Percentiles rank a stretch among this genome's conserved stretches.
Conservation (phyloP, 2,888 invertebrate genomes). For the Frankliniella intonsa region DNA sequence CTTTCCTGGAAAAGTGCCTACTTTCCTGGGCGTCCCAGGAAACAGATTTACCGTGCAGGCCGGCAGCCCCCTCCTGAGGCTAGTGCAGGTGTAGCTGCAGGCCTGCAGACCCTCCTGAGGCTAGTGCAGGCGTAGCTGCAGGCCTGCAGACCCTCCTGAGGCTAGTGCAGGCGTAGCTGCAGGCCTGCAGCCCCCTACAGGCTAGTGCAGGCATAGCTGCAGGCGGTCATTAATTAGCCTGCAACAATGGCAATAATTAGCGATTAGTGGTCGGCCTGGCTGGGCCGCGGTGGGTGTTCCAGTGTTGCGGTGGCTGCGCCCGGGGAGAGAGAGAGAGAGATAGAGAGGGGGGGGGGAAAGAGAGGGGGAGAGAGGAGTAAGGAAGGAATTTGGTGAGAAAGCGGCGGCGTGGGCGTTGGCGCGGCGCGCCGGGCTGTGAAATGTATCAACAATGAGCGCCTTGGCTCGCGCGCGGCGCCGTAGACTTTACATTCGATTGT, state of each 20-base stretch:
- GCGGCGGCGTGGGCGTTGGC: not conserved
- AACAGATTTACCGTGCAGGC: no score
- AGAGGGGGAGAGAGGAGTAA: not conserved
- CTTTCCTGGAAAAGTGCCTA: no score
- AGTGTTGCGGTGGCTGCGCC: constrained; percentile 15
- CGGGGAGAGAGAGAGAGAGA: not conserved
- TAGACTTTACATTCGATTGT: not conserved
- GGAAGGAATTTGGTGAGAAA: constrained; percentile 20
- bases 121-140: no score
- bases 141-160: no score
- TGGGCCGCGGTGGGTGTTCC: not conserved
- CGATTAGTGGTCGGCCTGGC: not conserved
- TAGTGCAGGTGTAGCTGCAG: no score
- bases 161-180: not conserved
- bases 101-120: no score
- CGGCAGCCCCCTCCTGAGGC: no score
- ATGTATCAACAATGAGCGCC: not conserved
- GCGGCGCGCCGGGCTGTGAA: constrained; percentile 3
- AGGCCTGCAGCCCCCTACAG: not conserved
- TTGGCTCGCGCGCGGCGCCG: not conserved
- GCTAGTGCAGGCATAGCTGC: not conserved
- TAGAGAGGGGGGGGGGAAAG: no score
- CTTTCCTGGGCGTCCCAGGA: no score
- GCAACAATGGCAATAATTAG: constrained; percentile 20
- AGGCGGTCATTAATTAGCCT: constrained; percentile 9